Base-by-base conservation (phyloP, 2,113 vertebrate species). In the Albula glossodonta region DNA sequence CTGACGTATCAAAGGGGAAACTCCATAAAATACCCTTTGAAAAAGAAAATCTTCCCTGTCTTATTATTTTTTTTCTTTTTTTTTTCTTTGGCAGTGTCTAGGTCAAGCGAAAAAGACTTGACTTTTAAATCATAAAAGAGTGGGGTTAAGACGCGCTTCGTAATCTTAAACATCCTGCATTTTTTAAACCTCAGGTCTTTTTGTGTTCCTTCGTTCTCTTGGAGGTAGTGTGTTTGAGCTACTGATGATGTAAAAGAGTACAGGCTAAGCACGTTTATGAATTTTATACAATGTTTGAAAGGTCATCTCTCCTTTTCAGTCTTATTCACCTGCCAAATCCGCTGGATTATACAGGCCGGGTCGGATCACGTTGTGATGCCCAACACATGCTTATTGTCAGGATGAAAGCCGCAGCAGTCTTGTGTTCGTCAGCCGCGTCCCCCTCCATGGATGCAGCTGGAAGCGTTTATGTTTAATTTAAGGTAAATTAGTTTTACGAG, bases 391-490 rank as follows among this genome's bases (percentile, higher is more conserved):
- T 77, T 74, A 84, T 51, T 83, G 88, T 90, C 89, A 90, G 93
- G 90, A 95, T 94, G 92, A 94, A 94, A 94, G 93, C 90, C 90
- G 90, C 90, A 87, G 90, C 87, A 78, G 86, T 84, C 92, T 92
- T 94, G 91, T 92, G 93, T 92, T 95, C 93, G 92, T 93, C 88
- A 90, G 92, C 31, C 94, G 93, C 93, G 87, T 91, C 90, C 90
- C 88, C 90, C 90, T 93, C 88, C 88, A 51, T 86, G 86, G 90
- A 92, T 93, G 92, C 94, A 95, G 92, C 94, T 95, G 94, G 90
- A 91, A 94, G 91, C 93, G 94, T 93, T 96, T 96, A 95, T 89
- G 92, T 94, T 95, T 95, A 93, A 95, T 94, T 93, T 93, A 90
- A 92, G 92, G 91, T 93, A 94, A 94, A 94, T 96, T 95, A 93